Conservation (phyloP, 2,113 vertebrate genomes). For the Arvicanthis niloticus region DNA sequence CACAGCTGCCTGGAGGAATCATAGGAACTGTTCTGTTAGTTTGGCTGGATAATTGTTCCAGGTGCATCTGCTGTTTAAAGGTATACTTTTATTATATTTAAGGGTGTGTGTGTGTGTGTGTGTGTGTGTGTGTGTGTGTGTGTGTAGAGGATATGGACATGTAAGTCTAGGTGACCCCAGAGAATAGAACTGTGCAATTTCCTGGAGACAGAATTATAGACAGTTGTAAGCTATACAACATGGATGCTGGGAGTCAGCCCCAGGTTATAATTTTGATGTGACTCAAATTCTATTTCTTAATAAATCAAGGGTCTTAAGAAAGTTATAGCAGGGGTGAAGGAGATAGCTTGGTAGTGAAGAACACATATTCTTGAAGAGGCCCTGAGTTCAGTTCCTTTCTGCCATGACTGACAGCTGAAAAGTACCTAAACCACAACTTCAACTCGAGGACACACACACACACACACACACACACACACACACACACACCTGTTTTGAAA, state of each 20-base stretch:
- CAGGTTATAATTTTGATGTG: neutral
- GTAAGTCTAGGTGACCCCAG: neutral
- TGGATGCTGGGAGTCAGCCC: neutral
- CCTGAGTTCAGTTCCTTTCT: neutral
- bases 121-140: neutral
- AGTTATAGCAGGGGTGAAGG: too few relatives aligned
- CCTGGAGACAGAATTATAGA: neutral
- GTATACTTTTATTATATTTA: neutral
- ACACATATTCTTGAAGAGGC: neutral
- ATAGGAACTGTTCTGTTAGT: neutral
- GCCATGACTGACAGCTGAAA: neutral
- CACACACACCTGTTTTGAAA: neutral
- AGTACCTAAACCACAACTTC: neutral
- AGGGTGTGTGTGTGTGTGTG: neutral
- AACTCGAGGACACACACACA: neutral
- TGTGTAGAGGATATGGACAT: neutral
- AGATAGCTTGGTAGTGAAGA: neutral
- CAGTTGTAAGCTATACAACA: neutral
- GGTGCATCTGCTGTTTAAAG: neutral
- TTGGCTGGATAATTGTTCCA: neutral
- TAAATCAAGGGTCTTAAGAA: neutral
- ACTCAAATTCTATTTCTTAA: conserved; percentile 29
- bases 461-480: neutral
- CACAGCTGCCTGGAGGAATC: neutral
- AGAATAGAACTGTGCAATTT: neutral